These are phyloP conservation scores for Oxyura jamaicensis DNA, from an alignment of 2,113 vertebrate species.

Conservation along the genomic window DNA sequence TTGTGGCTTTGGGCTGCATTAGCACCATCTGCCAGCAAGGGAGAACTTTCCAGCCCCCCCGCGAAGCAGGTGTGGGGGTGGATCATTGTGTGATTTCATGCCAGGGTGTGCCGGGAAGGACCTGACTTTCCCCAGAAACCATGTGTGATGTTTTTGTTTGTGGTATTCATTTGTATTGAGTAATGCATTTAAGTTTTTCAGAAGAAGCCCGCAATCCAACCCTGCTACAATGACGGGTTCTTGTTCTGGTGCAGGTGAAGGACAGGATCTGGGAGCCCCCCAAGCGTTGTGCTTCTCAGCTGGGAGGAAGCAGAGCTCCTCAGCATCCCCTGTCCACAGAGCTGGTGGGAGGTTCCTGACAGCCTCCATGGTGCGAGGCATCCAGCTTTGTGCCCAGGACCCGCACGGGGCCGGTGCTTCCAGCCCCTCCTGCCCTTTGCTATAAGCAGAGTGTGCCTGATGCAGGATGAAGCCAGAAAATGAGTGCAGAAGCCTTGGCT, in stretches of 20 bases:
- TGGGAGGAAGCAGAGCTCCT: slow-evolving; percentile 1
- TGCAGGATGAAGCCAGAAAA: slow-evolving; percentile 23
- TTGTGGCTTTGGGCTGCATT: slow-evolving; percentile 21
- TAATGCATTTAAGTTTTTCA: neutral
- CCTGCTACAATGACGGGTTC: neutral
- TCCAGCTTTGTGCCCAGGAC: neutral
- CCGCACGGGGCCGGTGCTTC: neutral
- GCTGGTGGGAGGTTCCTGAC: neutral
- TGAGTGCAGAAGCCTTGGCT: neutral
- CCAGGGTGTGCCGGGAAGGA: neutral
- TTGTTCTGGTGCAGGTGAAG: neutral
- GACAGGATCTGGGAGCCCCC: neutral
- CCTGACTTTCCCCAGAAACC: neutral
- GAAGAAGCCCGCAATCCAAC: neutral
- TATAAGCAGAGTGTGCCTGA: neutral
- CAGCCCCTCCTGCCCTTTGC: neutral
- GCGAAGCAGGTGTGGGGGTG: neutral
- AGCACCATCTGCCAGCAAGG: slow-evolving; percentile 14
- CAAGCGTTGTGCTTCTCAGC: neutral
- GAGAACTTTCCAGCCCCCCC: neutral
- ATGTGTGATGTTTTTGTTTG: neutral
- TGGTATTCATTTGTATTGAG: neutral
- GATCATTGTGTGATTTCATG: neutral
- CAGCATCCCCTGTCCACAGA: neutral
- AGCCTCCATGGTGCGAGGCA: neutral